phyloP scores from a whole-genome alignment of 2,888 invertebrate species.

The Pristionchus arcanus region DNA sequence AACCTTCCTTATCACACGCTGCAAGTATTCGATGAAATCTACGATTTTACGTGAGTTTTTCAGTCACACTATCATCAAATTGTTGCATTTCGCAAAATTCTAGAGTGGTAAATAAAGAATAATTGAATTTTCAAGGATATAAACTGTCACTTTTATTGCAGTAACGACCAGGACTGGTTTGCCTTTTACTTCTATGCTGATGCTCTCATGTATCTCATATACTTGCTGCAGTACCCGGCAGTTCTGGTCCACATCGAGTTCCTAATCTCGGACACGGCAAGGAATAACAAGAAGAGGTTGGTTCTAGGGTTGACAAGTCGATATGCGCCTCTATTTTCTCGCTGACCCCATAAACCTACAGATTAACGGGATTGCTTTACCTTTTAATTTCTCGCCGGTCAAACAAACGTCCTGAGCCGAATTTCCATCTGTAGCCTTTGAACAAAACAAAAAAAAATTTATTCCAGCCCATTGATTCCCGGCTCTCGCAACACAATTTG shows the following conservation, averaged over 20 bases:
- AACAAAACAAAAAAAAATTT: background rate
- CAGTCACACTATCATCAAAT: background rate
- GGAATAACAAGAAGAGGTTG: conserved; percentile 33
- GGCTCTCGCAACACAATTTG: background rate
- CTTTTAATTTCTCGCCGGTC: no score
- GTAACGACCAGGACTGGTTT: background rate
- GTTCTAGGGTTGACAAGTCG: no score
- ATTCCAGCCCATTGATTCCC: background rate
- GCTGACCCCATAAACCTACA: no score
- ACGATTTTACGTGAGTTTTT: conserved; percentile 58
- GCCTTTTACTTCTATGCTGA: conserved; percentile 71
- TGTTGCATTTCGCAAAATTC: no score
- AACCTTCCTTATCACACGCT: conserved; percentile 74
- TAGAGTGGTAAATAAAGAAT: no score
- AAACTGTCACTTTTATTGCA: no score
- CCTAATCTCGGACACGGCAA: conserved; percentile 48
- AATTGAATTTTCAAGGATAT: no score
- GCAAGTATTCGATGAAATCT: conserved; percentile 71
- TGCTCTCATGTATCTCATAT: conserved; percentile 71
- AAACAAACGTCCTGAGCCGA: no score
- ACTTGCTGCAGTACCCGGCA: conserved; percentile 72
- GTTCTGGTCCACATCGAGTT: conserved; percentile 68
- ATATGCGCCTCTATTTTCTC: no score
- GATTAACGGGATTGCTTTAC: no score
- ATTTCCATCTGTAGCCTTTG: background rate